Percentiles rank a stretch among this genome's conserved stretches.
Evolutionary conservation across 1,140 invertebrate species (phyloP).

Genomic region (Protaetia brevitarsis): DNA sequence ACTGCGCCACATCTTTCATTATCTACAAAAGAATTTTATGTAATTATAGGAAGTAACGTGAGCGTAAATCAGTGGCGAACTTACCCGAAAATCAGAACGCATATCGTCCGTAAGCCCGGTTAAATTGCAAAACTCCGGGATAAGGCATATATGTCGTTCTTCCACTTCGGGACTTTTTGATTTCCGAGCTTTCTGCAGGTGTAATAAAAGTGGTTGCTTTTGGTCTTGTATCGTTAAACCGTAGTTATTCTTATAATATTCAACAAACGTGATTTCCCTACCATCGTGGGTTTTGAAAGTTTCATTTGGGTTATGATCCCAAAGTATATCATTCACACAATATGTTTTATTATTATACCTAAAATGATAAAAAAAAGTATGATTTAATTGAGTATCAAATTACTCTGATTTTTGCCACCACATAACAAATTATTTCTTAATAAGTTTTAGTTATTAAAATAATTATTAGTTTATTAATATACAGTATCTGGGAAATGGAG

Average conservation of each 20-base stretch:
- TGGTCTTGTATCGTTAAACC: slow-evolving; percentile 69
- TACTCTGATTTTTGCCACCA: neutral
- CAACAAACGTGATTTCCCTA: slow-evolving; percentile 60
- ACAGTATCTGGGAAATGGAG: too few relatives aligned
- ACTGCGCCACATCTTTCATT: slow-evolving; percentile 77
- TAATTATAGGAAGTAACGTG: slow-evolving; percentile 20
- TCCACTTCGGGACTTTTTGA: slow-evolving; percentile 48
- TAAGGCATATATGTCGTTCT: slow-evolving; percentile 63
- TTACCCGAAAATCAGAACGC: slow-evolving; percentile 52
- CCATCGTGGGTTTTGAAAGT: slow-evolving; percentile 65
- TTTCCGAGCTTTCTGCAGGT: slow-evolving; percentile 52
- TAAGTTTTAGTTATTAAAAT: neutral
- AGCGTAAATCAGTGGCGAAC: slow-evolving; percentile 52
- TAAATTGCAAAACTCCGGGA: slow-evolving; percentile 80
- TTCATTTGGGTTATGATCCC: slow-evolving; percentile 61
- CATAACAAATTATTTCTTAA: too few relatives aligned
- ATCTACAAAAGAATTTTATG: slow-evolving; percentile 52
- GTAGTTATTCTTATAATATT: slow-evolving; percentile 78
- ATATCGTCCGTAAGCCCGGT: slow-evolving; percentile 67
- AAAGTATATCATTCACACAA: slow-evolving; percentile 79
- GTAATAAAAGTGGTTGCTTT: slow-evolving; percentile 77
- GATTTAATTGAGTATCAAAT: neutral
- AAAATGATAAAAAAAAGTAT: neutral
- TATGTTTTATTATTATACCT: slow-evolving; percentile 75
- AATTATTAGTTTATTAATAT: too few relatives aligned